These are phyloP conservation scores for Phthorimaea operculella DNA, from an alignment of 1,140 invertebrate genomes.

Conservation along the genomic window DNA sequence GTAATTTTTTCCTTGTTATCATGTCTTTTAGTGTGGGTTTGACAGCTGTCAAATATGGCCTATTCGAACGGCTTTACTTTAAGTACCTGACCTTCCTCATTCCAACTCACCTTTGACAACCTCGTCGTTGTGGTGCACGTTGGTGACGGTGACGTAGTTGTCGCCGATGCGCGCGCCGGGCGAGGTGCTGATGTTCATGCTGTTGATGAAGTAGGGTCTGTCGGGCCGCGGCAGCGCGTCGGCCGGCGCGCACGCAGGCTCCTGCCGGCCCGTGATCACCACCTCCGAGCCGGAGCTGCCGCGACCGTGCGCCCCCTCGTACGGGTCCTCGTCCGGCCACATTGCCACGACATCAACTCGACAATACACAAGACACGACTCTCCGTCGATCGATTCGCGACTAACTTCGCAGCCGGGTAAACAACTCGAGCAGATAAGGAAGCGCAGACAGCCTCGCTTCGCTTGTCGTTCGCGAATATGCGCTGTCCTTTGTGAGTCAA, in stretches of 20 bases:
- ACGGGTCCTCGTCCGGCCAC: conserved; percentile 2
- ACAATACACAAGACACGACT: conserved; percentile 18
- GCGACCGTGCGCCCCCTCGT: not conserved
- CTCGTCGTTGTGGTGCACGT: conserved; percentile 48
- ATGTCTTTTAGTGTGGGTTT: too few species aligned
- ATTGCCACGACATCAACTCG: not conserved
- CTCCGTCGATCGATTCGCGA: conserved; percentile 22
- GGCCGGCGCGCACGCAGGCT: conserved; percentile 11
- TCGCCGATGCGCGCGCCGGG: conserved; percentile 45
- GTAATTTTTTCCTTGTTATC: too few species aligned
- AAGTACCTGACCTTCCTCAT: too few species aligned
- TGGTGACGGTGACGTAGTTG: conserved; percentile 49
- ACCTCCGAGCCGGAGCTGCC: conserved; percentile 28
- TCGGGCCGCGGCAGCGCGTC: conserved; percentile 14
- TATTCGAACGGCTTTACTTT: too few species aligned
- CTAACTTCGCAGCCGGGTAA: conserved; percentile 20
- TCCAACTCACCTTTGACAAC: conserved; percentile 46
- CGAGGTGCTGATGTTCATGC: conserved; percentile 42
- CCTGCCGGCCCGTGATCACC: conserved; percentile 30
- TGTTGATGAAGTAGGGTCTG: conserved; percentile 22
- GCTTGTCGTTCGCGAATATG: too few species aligned
- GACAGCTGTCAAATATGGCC: too few species aligned
- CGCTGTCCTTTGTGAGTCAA: too few species aligned
- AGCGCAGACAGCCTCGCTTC: too few species aligned
- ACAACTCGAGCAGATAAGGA: not conserved